These are phyloP conservation scores for Lepidothrix coronata DNA, from an alignment of 2,113 vertebrate genomes.

Conservation along the genomic window DNA sequence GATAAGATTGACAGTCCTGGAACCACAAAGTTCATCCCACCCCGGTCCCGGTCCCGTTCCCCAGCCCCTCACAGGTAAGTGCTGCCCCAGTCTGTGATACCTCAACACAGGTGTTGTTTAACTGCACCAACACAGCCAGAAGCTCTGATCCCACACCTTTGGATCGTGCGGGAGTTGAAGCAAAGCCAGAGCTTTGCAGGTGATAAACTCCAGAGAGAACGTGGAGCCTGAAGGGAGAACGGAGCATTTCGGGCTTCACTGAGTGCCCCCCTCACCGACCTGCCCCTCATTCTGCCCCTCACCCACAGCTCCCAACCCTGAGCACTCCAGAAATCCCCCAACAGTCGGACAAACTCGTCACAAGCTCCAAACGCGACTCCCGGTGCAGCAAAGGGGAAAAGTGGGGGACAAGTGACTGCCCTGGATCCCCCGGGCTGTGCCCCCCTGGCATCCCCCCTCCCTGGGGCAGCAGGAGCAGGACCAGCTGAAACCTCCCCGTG, in stretches of 20 bases:
- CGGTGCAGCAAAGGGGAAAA: accelerated
- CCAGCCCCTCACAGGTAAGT: accelerated
- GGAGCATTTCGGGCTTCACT: accelerated
- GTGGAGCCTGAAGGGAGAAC: accelerated
- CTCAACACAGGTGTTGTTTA: accelerated
- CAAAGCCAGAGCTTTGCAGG: neutral
- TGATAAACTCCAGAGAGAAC: accelerated
- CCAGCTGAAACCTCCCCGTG: neutral
- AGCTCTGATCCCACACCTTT: neutral
- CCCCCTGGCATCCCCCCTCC: neutral
- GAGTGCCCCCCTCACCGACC: accelerated
- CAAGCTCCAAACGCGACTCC: accelerated
- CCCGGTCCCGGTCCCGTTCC: accelerated
- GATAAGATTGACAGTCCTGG: neutral
- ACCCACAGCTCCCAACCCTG: accelerated
- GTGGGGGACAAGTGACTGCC: accelerated
- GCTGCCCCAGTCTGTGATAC: accelerated
- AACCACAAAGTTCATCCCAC: neutral
- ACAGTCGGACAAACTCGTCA: accelerated
- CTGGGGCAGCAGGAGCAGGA: neutral
- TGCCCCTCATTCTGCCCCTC: neutral
- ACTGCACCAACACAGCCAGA: accelerated
- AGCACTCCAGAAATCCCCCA: accelerated
- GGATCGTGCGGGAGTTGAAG: accelerated
- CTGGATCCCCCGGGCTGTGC: accelerated